Evolutionary conservation across 2,888 invertebrate genomes (phyloP).

Genomic region (Gasteruption jaculator): DNA sequence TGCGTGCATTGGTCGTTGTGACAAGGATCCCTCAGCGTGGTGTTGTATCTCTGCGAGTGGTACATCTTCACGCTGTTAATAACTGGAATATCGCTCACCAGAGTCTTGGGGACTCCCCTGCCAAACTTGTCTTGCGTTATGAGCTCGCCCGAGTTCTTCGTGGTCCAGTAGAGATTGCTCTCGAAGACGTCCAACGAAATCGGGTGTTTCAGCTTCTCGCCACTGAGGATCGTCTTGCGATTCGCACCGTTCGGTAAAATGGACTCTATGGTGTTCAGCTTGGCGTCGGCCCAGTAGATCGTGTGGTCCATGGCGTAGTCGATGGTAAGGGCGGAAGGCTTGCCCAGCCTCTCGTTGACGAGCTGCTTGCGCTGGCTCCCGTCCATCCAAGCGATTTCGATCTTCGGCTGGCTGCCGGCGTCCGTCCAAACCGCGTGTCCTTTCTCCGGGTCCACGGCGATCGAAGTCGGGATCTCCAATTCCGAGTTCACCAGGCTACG

Average conservation of each 20-base stretch:
- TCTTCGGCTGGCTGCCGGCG: slow-evolving; percentile 84
- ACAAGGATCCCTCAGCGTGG: slow-evolving; percentile 66
- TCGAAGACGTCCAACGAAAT: slow-evolving; percentile 88
- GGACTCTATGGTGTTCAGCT: slow-evolving; percentile 84
- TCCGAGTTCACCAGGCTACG: slow-evolving; percentile 74
- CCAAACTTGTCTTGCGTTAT: slow-evolving; percentile 95
- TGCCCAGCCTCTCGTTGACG: slow-evolving; percentile 75
- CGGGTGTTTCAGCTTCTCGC: slow-evolving; percentile 50
- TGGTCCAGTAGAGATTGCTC: slow-evolving; percentile 89
- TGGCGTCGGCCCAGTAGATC: slow-evolving; percentile 94
- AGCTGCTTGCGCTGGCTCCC: slow-evolving; percentile 81
- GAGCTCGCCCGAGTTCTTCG: slow-evolving; percentile 81
- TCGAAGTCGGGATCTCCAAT: slow-evolving; percentile 81
- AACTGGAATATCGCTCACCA: slow-evolving; percentile 79
- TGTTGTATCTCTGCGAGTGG: slow-evolving; percentile 80
- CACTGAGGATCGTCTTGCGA: slow-evolving; percentile 67
- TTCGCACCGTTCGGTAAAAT: slow-evolving; percentile 78
- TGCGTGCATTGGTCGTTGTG: slow-evolving; percentile 77
- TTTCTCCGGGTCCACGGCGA: slow-evolving; percentile 81
- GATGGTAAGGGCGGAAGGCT: slow-evolving; percentile 85
- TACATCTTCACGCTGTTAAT: slow-evolving; percentile 86
- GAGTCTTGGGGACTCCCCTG: slow-evolving; percentile 78
- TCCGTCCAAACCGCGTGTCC: slow-evolving; percentile 94
- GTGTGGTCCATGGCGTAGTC: slow-evolving; percentile 87
- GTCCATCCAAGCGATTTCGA: slow-evolving; percentile 96